A percentile compares a stretch with the other conserved stretches of the same genome.
phyloP scores from a whole-genome alignment of 2,888 invertebrate species.

The Apodemia mormo region DNA sequence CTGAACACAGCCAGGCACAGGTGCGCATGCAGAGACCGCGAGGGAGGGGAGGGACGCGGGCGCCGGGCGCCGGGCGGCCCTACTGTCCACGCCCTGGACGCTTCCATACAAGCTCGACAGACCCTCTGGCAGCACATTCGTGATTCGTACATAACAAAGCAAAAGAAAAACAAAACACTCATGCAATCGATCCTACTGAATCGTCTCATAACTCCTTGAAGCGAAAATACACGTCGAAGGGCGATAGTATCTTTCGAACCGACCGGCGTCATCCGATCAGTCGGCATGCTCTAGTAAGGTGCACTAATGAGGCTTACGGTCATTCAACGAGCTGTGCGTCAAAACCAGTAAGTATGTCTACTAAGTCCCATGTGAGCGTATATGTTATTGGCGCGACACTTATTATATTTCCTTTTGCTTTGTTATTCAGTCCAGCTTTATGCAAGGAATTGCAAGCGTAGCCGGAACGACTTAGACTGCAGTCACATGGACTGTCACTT shows the following conservation, averaged over 20 bases:
- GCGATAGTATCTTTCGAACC: conserved; percentile 43
- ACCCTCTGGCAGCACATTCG: conserved; percentile 68
- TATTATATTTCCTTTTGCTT: conserved; percentile 77
- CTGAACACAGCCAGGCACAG: conserved; percentile 81
- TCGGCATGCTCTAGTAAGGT: conserved; percentile 68
- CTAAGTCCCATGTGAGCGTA: conserved; percentile 67
- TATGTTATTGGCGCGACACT: conserved; percentile 51
- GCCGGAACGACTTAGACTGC: conserved; percentile 36
- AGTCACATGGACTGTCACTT: neutral
- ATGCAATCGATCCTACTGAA: conserved; percentile 70
- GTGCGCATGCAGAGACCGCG: conserved; percentile 78
- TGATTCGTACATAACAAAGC: conserved; percentile 78
- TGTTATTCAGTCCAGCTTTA: conserved; percentile 67
- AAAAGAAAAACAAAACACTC: conserved; percentile 79
- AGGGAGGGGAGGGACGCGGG: conserved; percentile 71
- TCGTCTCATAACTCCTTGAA: conserved; percentile 61
- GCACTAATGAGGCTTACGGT: conserved; percentile 77
- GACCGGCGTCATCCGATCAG: conserved; percentile 42
- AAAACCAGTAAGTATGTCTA: conserved; percentile 61
- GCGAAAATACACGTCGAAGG: conserved; percentile 53
- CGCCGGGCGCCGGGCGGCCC: conserved; percentile 46
- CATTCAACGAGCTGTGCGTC: conserved; percentile 79
- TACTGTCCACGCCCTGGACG: conserved; percentile 49
- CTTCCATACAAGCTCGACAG: conserved; percentile 57
- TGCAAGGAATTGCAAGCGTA: conserved; percentile 77